A percentile compares a stretch with the other conserved stretches of the same genome.
These are phyloP conservation scores for Rhinichthys klamathensis DNA, from an alignment of 2,113 vertebrate species.

Conservation along the genomic window DNA sequence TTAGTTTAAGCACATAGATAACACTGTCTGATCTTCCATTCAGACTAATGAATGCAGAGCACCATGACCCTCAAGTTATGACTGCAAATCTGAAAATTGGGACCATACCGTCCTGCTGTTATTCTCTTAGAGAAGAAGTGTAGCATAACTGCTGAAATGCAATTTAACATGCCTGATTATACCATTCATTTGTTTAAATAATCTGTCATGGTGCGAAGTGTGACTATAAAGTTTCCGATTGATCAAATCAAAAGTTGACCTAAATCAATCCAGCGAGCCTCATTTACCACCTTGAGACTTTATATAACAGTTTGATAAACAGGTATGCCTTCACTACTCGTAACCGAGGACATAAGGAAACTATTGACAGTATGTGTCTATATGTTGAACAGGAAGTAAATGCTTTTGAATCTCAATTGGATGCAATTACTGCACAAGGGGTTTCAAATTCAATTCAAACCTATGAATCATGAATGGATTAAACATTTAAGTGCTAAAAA, in stretches of 20 bases:
- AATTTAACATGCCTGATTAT: background rate
- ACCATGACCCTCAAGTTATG: conserved; percentile 13
- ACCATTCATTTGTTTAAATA: background rate
- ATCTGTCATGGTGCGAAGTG: background rate
- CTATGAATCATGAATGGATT: background rate
- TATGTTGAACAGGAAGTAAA: background rate
- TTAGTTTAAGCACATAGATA: conserved; percentile 5
- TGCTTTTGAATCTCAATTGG: background rate
- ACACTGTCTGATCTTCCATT: background rate
- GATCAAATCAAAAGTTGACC: conserved; percentile 12
- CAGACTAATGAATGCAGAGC: conserved; percentile 10
- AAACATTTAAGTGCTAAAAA: background rate
- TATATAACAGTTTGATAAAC: background rate
- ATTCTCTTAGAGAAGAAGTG: background rate
- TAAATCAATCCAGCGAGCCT: background rate
- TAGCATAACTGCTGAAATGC: background rate
- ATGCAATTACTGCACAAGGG: conserved; percentile 15
- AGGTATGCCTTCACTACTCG: too few relatives aligned
- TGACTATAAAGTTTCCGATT: background rate
- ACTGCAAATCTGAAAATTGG: background rate
- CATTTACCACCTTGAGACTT: conserved; percentile 1
- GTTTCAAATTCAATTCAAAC: conserved; percentile 7
- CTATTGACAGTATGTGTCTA: background rate
- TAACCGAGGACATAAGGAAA: background rate
- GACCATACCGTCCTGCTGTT: background rate